Base-by-base conservation (phyloP, 2,888 invertebrate species). In the Glaucopsyche alexis region DNA sequence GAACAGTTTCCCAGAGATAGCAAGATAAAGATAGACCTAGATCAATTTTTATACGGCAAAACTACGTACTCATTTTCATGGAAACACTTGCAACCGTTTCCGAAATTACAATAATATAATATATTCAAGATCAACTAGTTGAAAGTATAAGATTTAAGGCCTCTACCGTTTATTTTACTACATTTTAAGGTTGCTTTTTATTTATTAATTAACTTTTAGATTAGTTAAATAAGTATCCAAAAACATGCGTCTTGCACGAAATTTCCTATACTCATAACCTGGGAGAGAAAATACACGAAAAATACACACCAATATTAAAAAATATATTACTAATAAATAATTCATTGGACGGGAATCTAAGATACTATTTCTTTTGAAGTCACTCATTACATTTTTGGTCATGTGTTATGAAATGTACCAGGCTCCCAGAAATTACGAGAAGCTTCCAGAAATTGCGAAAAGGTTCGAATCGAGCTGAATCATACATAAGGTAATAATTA, bases 401-500 rank as follows among this genome's bases (percentile, higher is more conserved):
- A 40, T 38, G 13, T 13, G 64, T 38, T 14, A 40, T 2, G 14
- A 14, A 65, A 66, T 42, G 19, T 16, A 55, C 9, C 7, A 19
- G n/a, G 8, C 42, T 66, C 9, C 8, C 42, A 66, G 14, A 66
- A n/a, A 66, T 16, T 66, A 7, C 40, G 65, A 40, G n/a, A 29
- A 29, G 40, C 65, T 13, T n/a, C 40, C 38, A 14, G 40, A 40
- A 14, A 65, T 60, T 60, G 4, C 60, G 29, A 29, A 60, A 60
- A 60, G 38, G 60, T 29, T 38, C 29, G 60, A 60, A 42, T 66
- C 11, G 4, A n/a, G 66, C 42, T 66, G 66, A 66, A 66, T 66
- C 42, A 66, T 65, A 65, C 65, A 65, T 66, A 66, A 66, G 42
- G 66, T 66, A 65, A 66, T 66, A 66, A 66, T 66, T 66, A 66